Percentiles rank a stretch among this genome's conserved stretches.
Conservation (phyloP, 2,113 vertebrate species). For the Nycticebus coucang region DNA sequence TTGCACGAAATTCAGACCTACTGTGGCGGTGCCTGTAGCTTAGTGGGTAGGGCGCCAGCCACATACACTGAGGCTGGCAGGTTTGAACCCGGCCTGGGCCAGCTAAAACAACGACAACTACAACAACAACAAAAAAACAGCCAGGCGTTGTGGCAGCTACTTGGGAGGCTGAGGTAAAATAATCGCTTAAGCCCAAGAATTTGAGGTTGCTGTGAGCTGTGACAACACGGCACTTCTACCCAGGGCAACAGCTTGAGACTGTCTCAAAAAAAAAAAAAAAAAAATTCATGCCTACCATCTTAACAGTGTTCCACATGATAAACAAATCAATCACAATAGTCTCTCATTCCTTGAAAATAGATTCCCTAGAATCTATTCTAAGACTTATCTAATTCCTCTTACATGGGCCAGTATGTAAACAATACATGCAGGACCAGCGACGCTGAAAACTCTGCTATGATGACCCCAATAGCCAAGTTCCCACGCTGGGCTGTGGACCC, state of each 20-base stretch:
- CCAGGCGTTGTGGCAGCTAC: too few species aligned
- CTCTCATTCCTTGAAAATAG: neutral
- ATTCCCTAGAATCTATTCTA: neutral
- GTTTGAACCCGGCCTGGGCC: too few species aligned
- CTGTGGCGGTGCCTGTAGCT: too few species aligned
- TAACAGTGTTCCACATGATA: neutral
- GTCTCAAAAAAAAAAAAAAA: neutral
- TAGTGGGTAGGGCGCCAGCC: too few species aligned
- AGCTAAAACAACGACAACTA: too few species aligned
- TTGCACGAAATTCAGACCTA: neutral
- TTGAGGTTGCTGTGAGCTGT: too few species aligned
- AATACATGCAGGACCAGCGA: neutral
- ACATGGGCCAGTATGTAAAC: neutral
- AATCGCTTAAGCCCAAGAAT: too few species aligned
- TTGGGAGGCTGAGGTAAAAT: too few species aligned
- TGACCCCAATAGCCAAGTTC: neutral
- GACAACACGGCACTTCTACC: too few species aligned
- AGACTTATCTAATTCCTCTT: neutral
- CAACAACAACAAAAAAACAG: too few species aligned
- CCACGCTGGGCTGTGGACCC: neutral
- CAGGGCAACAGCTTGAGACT: too few species aligned
- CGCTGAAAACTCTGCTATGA: neutral
- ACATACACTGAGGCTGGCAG: too few species aligned
- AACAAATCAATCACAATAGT: neutral
- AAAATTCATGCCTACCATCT: neutral